These are phyloP conservation scores for Melinopterus prodromus DNA, from an alignment of 2,888 invertebrate genomes.

Conservation along the genomic window DNA sequence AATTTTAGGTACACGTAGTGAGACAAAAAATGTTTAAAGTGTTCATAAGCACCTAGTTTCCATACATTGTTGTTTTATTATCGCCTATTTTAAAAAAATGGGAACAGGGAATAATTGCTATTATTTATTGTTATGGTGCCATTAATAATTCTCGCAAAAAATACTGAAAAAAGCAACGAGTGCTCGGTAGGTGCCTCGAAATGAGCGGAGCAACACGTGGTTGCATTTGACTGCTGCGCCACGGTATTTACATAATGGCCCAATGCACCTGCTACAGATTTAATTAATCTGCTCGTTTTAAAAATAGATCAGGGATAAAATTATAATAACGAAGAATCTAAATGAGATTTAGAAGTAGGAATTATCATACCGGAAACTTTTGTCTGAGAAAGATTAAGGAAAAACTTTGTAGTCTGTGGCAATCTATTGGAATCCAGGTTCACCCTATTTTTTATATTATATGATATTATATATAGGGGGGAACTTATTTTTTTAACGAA, in stretches of 20 bases:
- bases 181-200: neutral
- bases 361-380: neutral
- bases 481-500: slow-evolving; percentile 33
- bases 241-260: slow-evolving; percentile 23
- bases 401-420: slow-evolving; percentile 22
- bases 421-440: neutral
- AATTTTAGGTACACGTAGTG: neutral
- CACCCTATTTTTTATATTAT: neutral
- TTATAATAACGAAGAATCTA: neutral
- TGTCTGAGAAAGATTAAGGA: neutral
- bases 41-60: neutral
- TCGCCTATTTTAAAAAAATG: neutral
- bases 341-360: neutral
- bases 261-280: slow-evolving; percentile 28
- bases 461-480: neutral
- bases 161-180: neutral
- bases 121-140: neutral
- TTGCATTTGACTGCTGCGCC: neutral
- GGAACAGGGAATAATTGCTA: neutral
- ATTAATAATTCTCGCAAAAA: neutral
- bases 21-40: neutral
- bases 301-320: neutral
- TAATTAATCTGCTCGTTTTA: slow-evolving; percentile 20
- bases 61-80: neutral
- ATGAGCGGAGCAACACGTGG: neutral